These are phyloP conservation scores for Anarsia innoxiella DNA, from an alignment of 2,888 invertebrate species.

Conservation along the genomic window DNA sequence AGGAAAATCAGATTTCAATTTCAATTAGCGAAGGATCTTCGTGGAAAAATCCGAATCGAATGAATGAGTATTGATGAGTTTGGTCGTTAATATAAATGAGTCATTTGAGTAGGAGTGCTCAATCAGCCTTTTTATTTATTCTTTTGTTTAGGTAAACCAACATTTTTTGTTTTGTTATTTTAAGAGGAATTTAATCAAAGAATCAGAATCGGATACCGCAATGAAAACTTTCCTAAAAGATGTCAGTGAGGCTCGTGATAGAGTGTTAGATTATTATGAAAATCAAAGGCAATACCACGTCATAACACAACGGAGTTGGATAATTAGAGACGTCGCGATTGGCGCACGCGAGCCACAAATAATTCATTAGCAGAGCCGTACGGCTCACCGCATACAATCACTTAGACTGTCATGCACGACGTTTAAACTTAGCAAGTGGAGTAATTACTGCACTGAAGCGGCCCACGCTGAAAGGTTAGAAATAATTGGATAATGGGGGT, in stretches of 20 bases:
- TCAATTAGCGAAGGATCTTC: slow-evolving; percentile 70
- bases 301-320: slow-evolving; percentile 36
- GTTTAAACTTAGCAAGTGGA: slow-evolving; percentile 52
- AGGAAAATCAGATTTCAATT: slow-evolving; percentile 74
- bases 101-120: slow-evolving; percentile 45
- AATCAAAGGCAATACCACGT: slow-evolving; percentile 31
- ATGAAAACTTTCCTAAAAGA: too few species aligned
- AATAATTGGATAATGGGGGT: slow-evolving; percentile 69
- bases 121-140: slow-evolving; percentile 46
- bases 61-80: slow-evolving; percentile 72
- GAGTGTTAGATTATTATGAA: slow-evolving; percentile 7
- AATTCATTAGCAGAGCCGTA: slow-evolving; percentile 61
- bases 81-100: slow-evolving; percentile 66
- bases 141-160: slow-evolving; percentile 25
- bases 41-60: slow-evolving; percentile 56
- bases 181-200: background rate
- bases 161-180: slow-evolving; percentile 6
- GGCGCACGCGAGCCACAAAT: slow-evolving; percentile 66
- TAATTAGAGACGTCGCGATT: slow-evolving; percentile 50
- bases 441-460: slow-evolving; percentile 33
- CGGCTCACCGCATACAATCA: slow-evolving; percentile 58
- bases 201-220: background rate
- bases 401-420: slow-evolving; percentile 68
- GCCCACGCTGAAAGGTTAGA: slow-evolving; percentile 64
- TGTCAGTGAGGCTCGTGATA: background rate